A percentile compares a stretch with the other conserved stretches of the same genome.
phyloP scores from a whole-genome alignment of 2,888 invertebrate species.

The Habrosyne pyritoides region DNA sequence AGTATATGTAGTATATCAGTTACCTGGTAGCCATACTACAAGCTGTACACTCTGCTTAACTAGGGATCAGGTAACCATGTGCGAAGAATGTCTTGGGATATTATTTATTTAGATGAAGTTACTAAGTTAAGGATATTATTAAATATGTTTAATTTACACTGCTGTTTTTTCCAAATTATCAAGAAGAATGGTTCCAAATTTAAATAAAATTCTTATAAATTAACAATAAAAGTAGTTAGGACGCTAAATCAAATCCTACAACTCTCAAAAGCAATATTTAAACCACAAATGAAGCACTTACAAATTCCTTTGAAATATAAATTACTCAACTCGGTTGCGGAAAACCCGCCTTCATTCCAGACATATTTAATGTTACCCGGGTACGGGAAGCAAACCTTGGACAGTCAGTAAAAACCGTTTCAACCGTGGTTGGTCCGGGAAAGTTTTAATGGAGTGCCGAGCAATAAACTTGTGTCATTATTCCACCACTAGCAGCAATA shows the following conservation, averaged over 20 bases:
- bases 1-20: too few relatives aligned
- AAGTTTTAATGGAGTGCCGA: constrained; percentile 69
- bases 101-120: too few relatives aligned
- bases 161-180: too few relatives aligned
- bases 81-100: too few relatives aligned
- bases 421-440: constrained; percentile 26
- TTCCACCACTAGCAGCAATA: constrained; percentile 15
- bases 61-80: too few relatives aligned
- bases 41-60: too few relatives aligned
- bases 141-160: too few relatives aligned
- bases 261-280: background rate
- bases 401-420: constrained; percentile 30
- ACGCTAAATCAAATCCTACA: background rate
- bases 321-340: constrained; percentile 19
- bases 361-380: constrained; percentile 32
- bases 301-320: constrained; percentile 10
- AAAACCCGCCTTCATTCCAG: constrained; percentile 11
- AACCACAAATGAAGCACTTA: constrained; percentile 1
- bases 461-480: constrained; percentile 47
- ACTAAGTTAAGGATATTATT: too few relatives aligned
- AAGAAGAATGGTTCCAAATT: too few relatives aligned
- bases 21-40: too few relatives aligned
- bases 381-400: constrained; percentile 11
- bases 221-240: background rate
- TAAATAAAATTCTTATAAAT: too few relatives aligned